Conservation (phyloP, 2,888 invertebrate genomes). For the Acrocera orbiculus region DNA sequence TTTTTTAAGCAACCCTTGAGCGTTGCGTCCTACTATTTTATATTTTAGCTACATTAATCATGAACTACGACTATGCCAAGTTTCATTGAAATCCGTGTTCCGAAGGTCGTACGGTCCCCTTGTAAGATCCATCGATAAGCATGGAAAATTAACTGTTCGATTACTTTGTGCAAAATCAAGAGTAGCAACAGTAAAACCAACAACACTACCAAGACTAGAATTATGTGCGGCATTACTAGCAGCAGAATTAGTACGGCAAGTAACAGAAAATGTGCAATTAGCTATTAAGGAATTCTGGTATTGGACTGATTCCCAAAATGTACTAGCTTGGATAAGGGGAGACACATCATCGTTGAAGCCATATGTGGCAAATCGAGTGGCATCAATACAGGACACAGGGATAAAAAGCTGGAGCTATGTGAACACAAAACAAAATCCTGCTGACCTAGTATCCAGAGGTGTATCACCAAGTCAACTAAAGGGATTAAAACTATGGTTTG, state of each 20-base stretch:
- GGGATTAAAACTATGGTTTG: slow-evolving; percentile 9
- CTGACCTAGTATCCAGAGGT: slow-evolving; percentile 12
- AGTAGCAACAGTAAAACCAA: slow-evolving; percentile 10
- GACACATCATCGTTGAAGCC: neutral
- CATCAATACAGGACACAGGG: slow-evolving; percentile 7
- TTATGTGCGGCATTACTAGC: slow-evolving; percentile 9
- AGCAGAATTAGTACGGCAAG: neutral
- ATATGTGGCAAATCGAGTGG: slow-evolving; percentile 12
- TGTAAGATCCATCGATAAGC: neutral
- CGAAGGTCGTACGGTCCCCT: no score
- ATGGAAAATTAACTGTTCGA: slow-evolving; percentile 7
- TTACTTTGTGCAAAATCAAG: slow-evolving; percentile 7
- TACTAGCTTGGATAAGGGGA: neutral
- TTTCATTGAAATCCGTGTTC: no score
- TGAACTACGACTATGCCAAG: no score
- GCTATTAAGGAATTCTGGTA: neutral
- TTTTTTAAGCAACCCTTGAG: no score
- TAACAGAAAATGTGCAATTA: neutral
- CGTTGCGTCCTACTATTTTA: no score
- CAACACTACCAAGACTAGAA: slow-evolving; percentile 14
- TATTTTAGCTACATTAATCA: no score
- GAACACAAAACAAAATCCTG: slow-evolving; percentile 6
- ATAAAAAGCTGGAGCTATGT: slow-evolving; percentile 9
- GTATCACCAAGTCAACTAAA: slow-evolving; percentile 6
- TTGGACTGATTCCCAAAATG: slow-evolving; percentile 6